These are phyloP conservation scores for Falco cherrug DNA, from an alignment of 2,797 vertebrate genomes.

Conservation along the genomic window DNA sequence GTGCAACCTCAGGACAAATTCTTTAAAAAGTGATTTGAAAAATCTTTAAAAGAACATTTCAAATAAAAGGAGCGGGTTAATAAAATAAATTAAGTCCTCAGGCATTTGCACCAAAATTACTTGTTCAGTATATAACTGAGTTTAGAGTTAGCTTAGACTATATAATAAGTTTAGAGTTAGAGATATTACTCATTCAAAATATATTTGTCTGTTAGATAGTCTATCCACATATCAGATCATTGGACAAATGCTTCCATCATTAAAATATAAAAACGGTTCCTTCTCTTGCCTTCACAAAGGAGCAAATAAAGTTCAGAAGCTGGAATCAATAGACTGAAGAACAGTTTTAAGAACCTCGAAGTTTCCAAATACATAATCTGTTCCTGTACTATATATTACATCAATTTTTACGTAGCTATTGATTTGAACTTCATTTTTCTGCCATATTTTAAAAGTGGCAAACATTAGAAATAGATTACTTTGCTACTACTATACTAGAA, in stretches of 20 bases:
- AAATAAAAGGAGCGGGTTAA: neutral
- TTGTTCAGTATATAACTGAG: neutral
- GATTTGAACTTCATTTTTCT: neutral
- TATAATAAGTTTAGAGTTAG: neutral
- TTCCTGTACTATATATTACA: neutral
- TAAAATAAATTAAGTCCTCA: neutral
- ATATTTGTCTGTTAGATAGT: fast-evolving
- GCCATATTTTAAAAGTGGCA: fast-evolving
- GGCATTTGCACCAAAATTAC: neutral
- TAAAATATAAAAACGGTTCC: neutral
- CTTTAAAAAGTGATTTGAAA: neutral
- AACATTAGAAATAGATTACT: neutral
- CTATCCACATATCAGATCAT: neutral
- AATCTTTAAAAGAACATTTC: neutral
- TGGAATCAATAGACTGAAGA: neutral
- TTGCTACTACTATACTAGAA: neutral
- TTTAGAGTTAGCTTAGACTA: neutral
- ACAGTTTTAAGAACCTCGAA: neutral
- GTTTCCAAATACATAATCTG: neutral
- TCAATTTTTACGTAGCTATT: neutral
- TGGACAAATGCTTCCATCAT: neutral
- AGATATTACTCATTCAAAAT: neutral
- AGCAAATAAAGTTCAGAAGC: neutral
- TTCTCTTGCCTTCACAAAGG: neutral
- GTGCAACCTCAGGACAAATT: neutral